These are phyloP conservation scores for Sycophila sp. DNA, from an alignment of 1,140 invertebrate genomes.

Conservation along the genomic window DNA sequence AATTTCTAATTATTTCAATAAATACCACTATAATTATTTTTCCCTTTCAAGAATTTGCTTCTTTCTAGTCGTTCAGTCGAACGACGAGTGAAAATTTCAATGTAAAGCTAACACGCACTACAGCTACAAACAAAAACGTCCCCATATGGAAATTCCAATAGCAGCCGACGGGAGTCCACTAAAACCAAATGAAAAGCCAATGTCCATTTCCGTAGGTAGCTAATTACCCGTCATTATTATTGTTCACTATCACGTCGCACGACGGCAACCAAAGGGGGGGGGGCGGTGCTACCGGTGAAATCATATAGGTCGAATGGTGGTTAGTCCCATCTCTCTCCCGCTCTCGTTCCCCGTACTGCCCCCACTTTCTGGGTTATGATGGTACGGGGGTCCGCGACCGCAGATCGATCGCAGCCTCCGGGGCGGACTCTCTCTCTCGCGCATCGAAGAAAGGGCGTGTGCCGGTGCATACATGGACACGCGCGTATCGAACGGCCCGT, in stretches of 20 bases:
- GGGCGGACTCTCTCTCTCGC: no score
- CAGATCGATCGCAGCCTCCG: constrained; percentile 24
- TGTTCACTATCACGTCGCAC: not conserved
- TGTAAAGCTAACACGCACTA: no score
- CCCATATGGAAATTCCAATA: no score
- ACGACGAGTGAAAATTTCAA: no score
- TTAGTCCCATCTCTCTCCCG: not conserved
- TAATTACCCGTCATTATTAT: constrained; percentile 24
- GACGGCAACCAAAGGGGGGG: not conserved
- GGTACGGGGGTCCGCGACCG: not conserved
- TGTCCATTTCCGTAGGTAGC: not conserved
- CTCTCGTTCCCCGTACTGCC: constrained; percentile 8
- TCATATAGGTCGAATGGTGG: constrained; percentile 22
- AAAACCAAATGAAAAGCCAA: constrained; percentile 14
- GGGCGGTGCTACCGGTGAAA: no score
- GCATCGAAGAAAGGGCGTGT: not conserved
- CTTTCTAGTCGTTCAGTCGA: no score
- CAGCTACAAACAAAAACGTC: no score
- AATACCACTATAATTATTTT: no score
- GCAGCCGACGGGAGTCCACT: constrained; percentile 35
- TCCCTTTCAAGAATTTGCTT: no score
- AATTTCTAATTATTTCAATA: no score
- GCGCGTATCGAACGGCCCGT: not conserved
- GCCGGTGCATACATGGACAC: not conserved
- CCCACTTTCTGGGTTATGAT: not conserved